A percentile compares a stretch with the other conserved stretches of the same genome.
Evolutionary conservation across 2,797 vertebrate species (phyloP).

Genomic region (Sylvilagus floridanus): DNA sequence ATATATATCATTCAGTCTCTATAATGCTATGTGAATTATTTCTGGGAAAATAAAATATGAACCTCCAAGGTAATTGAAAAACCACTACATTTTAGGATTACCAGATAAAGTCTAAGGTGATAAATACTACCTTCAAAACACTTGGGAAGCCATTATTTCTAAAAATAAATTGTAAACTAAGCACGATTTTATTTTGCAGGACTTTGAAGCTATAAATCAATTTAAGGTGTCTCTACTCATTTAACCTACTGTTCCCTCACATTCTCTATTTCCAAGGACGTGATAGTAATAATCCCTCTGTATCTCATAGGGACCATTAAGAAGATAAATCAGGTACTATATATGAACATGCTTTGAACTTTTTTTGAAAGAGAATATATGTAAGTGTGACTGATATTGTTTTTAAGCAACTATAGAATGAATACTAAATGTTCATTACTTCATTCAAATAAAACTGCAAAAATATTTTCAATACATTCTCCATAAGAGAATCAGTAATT

Average conservation of each 20-base stretch:
- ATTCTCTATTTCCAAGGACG: neutral
- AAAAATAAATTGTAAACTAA: conserved; percentile 73
- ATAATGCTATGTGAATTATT: conserved; percentile 43
- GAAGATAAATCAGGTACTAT: conserved; percentile 40
- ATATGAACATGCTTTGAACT: neutral
- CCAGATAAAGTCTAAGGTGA: conserved; percentile 68
- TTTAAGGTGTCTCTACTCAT: conserved; percentile 31
- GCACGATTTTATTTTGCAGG: conserved; percentile 52
- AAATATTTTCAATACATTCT: neutral
- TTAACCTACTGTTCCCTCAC: conserved; percentile 47
- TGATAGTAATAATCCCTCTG: neutral
- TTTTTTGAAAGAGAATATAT: neutral
- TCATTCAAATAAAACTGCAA: conserved; percentile 26
- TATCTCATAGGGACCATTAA: neutral
- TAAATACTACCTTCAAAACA: conserved; percentile 69
- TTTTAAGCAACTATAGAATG: conserved; percentile 25
- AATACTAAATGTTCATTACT: conserved; percentile 23
- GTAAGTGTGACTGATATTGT: neutral
- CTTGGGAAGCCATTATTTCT: conserved; percentile 59
- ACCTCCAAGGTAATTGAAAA: conserved; percentile 43
- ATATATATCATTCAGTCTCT: conserved; percentile 23
- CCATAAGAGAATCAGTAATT: neutral
- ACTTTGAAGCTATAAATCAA: conserved; percentile 61
- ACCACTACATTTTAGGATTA: conserved; percentile 65
- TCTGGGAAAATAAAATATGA: conserved; percentile 61